Evolutionary conservation across 2,888 invertebrate species (phyloP), one percentile per base, ranked within the genome.

Genomic region (Cylloceria caligata): DNA sequence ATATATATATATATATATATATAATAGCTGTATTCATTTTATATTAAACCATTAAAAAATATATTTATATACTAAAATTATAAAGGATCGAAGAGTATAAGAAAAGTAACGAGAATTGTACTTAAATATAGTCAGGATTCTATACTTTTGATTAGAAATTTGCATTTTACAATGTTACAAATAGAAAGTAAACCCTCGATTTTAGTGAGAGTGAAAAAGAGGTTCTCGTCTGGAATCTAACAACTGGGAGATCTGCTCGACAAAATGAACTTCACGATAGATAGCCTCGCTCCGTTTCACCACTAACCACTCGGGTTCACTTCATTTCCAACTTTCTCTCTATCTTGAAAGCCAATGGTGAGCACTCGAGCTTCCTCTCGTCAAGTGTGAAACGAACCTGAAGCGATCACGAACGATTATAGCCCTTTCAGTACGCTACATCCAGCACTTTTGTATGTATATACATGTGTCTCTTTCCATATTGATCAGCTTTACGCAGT

Each of bases 381-480:
- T 81, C 81, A 64, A 77, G 36, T 81, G 55, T 68, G 55, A 73
- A 77, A 72, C 39, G 57, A 57, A 69, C 11, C 36, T 47, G 30
- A 60, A 81, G 55, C 60, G 52, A 68, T 77, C 52, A 52, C 64
- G 62, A 81, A 73, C 77, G 68, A 77, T 81, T 73, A 45, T 34
- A n/a, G n/a, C n/a, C n/a, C 64, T 39, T 19, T 24, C 11, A 39
- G 24, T 39, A 24, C 21, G 19, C 9, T 13, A 9, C 42, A 3
- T 42, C 3, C n/a, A 3, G 3, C 3, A 16, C 13, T n/a, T 13
- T 13, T 21, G 11, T 42, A 0, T 7, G 24, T 5, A 64, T 73
- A 47, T 39, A 11, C 30, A 19, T 73, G 42, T 67, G 36, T 65
- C 65, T 65, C 45, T 67, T 79, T 49, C 39, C 67, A 73, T 73